phyloP scores from a whole-genome alignment of 1,140 invertebrate genomes.

The Caenorhabditis remanei region DNA sequence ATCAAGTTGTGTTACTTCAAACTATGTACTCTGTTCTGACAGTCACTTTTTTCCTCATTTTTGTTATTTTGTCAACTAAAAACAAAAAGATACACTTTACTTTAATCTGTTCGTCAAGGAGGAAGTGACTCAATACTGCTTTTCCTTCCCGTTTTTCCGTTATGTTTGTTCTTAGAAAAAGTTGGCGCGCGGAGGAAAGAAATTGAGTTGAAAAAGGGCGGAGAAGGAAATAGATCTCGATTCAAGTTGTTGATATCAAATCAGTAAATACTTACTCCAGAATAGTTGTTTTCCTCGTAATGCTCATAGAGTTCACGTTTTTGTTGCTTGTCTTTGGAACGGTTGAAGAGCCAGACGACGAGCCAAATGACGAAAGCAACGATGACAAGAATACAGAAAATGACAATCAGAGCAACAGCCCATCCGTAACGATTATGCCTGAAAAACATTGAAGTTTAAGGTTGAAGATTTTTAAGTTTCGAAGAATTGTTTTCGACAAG shows the following conservation, averaged over 20 bases:
- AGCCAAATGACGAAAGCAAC: conserved; percentile 63
- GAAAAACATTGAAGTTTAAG: background rate
- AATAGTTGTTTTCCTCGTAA: conserved; percentile 51
- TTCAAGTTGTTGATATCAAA: background rate
- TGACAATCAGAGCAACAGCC: conserved; percentile 68
- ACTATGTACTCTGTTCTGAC: background rate
- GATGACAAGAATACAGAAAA: conserved; percentile 66
- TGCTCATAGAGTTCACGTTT: conserved; percentile 54
- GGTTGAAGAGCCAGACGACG: conserved; percentile 67
- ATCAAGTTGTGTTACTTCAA: background rate
- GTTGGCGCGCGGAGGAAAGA: background rate
- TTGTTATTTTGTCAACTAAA: background rate
- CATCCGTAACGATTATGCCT: conserved; percentile 67
- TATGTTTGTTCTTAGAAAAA: conserved; percentile 27
- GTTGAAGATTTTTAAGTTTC: too few relatives aligned
- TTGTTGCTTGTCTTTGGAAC: conserved; percentile 62
- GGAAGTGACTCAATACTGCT: conserved; percentile 35
- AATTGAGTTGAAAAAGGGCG: background rate
- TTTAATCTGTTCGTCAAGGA: conserved; percentile 50
- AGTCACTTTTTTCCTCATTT: background rate
- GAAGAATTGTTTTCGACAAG: too few relatives aligned
- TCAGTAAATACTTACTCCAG: conserved; percentile 1
- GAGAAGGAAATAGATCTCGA: conserved; percentile 14
- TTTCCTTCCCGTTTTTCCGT: background rate
- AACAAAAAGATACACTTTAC: conserved; percentile 17